These are phyloP conservation scores for Hippopotamus amphibius DNA, from an alignment of 2,113 vertebrate genomes.

Conservation along the genomic window DNA sequence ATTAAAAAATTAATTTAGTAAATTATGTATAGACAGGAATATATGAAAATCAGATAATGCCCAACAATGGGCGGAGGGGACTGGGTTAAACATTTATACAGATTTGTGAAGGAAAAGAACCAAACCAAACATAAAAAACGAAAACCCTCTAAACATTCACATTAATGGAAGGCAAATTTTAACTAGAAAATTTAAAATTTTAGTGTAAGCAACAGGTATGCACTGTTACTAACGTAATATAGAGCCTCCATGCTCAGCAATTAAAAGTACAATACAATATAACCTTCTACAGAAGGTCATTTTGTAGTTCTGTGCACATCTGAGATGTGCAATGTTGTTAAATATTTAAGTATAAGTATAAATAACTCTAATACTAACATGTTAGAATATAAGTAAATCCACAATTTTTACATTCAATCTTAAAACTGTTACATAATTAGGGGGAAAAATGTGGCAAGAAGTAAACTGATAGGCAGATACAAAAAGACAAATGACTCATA, in stretches of 20 bases:
- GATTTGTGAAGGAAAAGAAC: constrained; percentile 18
- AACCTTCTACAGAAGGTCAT: background rate
- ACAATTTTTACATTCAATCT: background rate
- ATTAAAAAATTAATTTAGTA: constrained; percentile 16
- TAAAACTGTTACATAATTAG: constrained; percentile 10
- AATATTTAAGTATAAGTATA: constrained; percentile 10
- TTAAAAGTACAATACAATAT: background rate
- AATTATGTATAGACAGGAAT: background rate
- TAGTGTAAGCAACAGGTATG: background rate
- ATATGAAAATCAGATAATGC: background rate
- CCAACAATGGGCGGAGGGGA: background rate
- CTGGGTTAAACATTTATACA: background rate
- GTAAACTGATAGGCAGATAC: background rate
- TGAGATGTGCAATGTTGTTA: background rate
- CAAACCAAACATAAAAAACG: background rate
- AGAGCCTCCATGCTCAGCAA: background rate
- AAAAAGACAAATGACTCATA: background rate
- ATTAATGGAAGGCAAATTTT: background rate
- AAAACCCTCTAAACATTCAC: background rate
- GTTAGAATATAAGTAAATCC: background rate
- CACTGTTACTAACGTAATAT: background rate
- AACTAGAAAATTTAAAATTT: constrained; percentile 22
- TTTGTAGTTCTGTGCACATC: background rate
- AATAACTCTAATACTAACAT: background rate
- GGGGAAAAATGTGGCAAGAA: background rate